phyloP scores from a whole-genome alignment of 2,113 vertebrate genomes.

The Isurus oxyrinchus region DNA sequence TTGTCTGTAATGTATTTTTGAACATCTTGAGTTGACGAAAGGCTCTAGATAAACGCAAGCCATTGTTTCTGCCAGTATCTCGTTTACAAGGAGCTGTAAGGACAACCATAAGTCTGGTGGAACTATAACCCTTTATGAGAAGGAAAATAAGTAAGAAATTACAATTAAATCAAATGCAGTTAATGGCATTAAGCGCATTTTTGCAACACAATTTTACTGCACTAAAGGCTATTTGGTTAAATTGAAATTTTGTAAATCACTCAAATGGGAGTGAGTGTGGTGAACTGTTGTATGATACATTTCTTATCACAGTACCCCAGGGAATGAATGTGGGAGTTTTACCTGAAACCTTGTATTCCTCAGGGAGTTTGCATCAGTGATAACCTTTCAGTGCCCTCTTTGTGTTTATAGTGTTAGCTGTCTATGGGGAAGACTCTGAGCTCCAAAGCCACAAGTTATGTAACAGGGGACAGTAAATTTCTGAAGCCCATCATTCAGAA shows the following conservation, averaged over 20 bases:
- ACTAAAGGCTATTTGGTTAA: neutral
- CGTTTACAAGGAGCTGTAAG: neutral
- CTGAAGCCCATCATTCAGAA: neutral
- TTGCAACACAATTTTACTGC: neutral
- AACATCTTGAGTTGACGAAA: neutral
- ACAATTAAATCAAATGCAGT: neutral
- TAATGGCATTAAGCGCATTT: neutral
- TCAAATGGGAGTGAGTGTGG: neutral
- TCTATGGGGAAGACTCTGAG: conserved; percentile 6
- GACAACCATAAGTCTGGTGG: neutral
- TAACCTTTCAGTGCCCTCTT: conserved; percentile 26
- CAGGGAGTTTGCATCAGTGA: neutral
- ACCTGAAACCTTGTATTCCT: neutral
- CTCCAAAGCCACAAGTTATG: neutral
- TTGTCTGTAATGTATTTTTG: neutral
- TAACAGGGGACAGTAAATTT: neutral
- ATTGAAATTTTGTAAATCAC: neutral
- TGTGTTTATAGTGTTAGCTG: neutral
- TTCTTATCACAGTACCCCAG: neutral
- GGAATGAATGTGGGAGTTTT: conserved; percentile 16
- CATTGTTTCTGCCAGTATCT: neutral
- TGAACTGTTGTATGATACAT: conserved; percentile 10
- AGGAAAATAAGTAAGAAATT: neutral
- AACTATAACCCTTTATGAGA: neutral
- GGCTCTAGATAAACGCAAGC: neutral